A percentile compares a stretch with the other conserved stretches of the same genome.
Evolutionary conservation across 92 coral and sea anemone species (phyloP).

Genomic region (Phenganax stokvisi): DNA sequence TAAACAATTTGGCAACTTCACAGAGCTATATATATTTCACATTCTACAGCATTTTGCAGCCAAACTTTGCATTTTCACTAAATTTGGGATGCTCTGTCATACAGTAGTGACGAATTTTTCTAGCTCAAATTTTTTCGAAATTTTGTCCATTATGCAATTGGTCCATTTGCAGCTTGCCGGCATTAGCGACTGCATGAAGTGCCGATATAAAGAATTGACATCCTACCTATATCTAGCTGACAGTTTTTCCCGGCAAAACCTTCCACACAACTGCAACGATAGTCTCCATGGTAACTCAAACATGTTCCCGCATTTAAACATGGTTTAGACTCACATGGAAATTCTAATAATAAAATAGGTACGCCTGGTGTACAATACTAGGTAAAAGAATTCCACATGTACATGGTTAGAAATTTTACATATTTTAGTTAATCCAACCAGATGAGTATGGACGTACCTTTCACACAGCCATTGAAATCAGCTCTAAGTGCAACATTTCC

Average conservation of each 20-base stretch:
- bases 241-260: constrained; percentile 30
- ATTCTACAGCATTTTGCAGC: too few species aligned
- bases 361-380: not conserved
- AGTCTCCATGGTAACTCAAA: constrained; percentile 17
- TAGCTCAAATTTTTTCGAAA: too few species aligned
- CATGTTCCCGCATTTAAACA: constrained; percentile 25
- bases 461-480: constrained; percentile 26
- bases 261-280: constrained; percentile 24
- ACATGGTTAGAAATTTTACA: not conserved
- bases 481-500: constrained; percentile 23
- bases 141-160: too few species aligned
- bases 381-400: not conserved
- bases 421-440: not conserved
- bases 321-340: constrained; percentile 16
- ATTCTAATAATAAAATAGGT: not conserved
- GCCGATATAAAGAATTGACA: too few species aligned
- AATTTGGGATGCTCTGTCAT: too few species aligned
- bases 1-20: too few species aligned
- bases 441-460: not conserved
- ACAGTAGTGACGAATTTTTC: too few species aligned
- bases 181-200: too few species aligned
- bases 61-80: too few species aligned
- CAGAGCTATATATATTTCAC: too few species aligned
- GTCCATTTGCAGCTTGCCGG: too few species aligned
- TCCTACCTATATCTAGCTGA: constrained; percentile 5